Evolutionary conservation across 2,113 vertebrate genomes (phyloP).

Genomic region (Cynoglossus semilaevis): DNA sequence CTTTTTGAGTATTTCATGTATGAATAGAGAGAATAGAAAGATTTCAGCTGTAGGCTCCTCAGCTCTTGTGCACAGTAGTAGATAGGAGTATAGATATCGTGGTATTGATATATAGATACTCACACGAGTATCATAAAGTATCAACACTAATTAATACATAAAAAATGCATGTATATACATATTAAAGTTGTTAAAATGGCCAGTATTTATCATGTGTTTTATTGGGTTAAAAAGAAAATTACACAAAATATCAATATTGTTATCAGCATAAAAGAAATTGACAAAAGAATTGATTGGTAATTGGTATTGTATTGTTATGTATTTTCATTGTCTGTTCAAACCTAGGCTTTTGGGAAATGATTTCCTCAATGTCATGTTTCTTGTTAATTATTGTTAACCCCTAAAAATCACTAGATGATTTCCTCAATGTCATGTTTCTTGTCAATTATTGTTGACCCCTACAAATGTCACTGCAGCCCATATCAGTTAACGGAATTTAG

Average conservation of each 20-base stretch:
- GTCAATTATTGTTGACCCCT: constrained; percentile 56
- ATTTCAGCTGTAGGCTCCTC: constrained; percentile 38
- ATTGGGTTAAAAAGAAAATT: too few species aligned
- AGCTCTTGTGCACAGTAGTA: constrained; percentile 33
- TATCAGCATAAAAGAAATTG: too few species aligned
- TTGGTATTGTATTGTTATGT: too few species aligned
- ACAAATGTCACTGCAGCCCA: constrained; percentile 51
- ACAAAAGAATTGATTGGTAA: too few species aligned
- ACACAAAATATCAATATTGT: too few species aligned
- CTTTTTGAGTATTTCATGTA: constrained; percentile 29
- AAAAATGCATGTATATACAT: too few species aligned
- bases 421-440: constrained; percentile 29
- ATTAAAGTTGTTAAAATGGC: too few species aligned
- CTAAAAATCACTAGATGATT: constrained; percentile 66
- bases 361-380: constrained; percentile 37
- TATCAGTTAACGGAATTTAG: too few species aligned
- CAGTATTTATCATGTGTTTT: too few species aligned
- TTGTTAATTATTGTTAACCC: constrained; percentile 53
- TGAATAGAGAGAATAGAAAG: constrained; percentile 15
- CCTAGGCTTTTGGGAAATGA: constrained; percentile 47
- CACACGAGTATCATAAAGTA: too few species aligned
- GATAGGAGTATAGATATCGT: background rate
- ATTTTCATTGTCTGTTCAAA: constrained; percentile 14
- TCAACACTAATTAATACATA: too few species aligned
- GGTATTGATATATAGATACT: too few species aligned